A percentile compares a stretch with the other conserved stretches of the same genome.
Evolutionary conservation across 30 jellyfish, hydroid and myxozoan genomes (phyloP).

Genomic region (Sanderia malayensis): DNA sequence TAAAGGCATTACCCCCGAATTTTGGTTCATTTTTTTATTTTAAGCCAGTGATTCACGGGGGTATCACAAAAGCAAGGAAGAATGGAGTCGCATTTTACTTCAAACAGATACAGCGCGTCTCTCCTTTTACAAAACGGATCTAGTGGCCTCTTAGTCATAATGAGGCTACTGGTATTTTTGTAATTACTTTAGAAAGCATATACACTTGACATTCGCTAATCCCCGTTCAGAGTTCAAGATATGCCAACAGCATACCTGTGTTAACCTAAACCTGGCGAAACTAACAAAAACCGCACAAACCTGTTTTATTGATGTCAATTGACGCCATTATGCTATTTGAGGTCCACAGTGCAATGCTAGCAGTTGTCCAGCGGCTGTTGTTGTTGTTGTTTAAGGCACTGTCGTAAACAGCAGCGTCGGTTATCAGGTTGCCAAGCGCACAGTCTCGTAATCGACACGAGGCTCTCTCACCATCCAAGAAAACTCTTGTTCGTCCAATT

Average conservation of each 20-base stretch:
- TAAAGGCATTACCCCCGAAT: too few relatives aligned
- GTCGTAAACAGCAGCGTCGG: conserved; percentile 68
- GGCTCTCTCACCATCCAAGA: conserved; percentile 58
- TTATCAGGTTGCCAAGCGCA: conserved; percentile 61
- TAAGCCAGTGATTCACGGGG: not conserved
- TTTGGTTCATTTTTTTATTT: not conserved
- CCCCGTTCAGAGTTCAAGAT: not conserved
- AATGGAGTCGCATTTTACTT: too few relatives aligned
- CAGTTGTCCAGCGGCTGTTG: conserved; percentile 61
- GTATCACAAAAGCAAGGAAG: not conserved
- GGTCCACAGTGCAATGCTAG: conserved; percentile 69
- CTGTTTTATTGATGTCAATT: conserved; percentile 49
- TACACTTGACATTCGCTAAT: not conserved
- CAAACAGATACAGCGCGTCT: too few relatives aligned
- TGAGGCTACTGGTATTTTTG: too few relatives aligned
- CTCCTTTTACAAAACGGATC: not conserved
- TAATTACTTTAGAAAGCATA: too few relatives aligned
- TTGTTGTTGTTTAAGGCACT: conserved; percentile 12
- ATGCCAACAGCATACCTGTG: not conserved
- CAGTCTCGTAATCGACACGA: conserved; percentile 76
- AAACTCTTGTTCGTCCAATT: conserved; percentile 54
- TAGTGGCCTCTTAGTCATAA: not conserved
- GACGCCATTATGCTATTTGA: conserved; percentile 78
- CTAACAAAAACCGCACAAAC: not conserved
- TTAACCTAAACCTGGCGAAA: too few relatives aligned